Evolutionary conservation across 2,888 invertebrate species (phyloP), one percentile per base, ranked within the genome.

Genomic region (Drosophila cognata): DNA sequence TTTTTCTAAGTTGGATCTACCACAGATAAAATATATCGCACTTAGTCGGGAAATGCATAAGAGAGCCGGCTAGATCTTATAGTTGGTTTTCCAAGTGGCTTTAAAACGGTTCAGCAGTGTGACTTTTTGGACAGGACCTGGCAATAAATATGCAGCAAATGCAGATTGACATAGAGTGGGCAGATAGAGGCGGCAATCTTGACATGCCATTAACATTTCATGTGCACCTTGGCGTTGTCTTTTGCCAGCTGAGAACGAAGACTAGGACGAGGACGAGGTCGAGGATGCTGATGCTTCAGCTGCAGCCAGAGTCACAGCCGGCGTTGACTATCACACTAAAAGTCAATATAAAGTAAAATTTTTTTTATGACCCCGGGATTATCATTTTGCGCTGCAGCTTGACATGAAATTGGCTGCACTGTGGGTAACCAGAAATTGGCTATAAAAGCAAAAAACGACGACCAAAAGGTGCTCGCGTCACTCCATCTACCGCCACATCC

Each of bases 321-420:
- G 75, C 79, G 72, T 69, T 82, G 90, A 80, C 86, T 88, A 85
- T 85, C 81, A 79, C 88, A 85, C 88, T 85, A 89, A 87, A 89
- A 87, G 87, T 87, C 89, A 89, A 87, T 87, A 89, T 87, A 87
- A 89, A 84, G 89, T 85, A 88, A 88, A 89, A 87, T 83, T 88
- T 77, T 79, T 90, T 91, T 91, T 89, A 88, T 84, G 86, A 89
- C 86, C 87, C 70, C 74, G 77, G 89, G 89, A 90, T 90, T 90
- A 90, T 83, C 90, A 86, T 91, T 89, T 86, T 86, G 82, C 79
- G 90, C 71, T 78, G 79, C 84, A 79, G 89, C 84, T 87, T 82
- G 84, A 84, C 81, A 86, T 88, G 87, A 88, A 90, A 88, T 90
- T 90, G 82, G 86, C 87, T 88, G 89, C 86, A 79, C 78, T 83